phyloP scores from a whole-genome alignment of 2,113 vertebrate species.

The Pristiophorus japonicus region DNA sequence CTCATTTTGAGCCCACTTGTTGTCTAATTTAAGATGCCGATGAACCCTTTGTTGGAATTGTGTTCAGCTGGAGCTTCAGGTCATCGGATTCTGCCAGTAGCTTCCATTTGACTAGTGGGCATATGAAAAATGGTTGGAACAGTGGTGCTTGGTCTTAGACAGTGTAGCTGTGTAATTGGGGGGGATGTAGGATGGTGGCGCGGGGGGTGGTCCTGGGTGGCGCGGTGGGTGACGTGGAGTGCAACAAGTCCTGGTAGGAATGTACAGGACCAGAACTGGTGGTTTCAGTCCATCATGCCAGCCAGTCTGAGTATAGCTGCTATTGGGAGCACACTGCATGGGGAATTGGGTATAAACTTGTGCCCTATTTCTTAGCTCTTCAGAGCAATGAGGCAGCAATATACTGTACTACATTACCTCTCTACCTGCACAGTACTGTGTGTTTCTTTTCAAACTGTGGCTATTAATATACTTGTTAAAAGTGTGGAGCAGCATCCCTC shows the following conservation, averaged over 20 bases:
- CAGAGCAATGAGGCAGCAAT: no score
- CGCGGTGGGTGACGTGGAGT: accelerated
- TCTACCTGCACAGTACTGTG: neutral
- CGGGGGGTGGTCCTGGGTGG: neutral
- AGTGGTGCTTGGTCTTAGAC: neutral
- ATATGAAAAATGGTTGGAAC: neutral
- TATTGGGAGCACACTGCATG: neutral
- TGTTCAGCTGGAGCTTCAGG: neutral
- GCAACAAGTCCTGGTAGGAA: neutral
- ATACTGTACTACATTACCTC: neutral
- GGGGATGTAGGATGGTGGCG: neutral
- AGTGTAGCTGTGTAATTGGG: neutral
- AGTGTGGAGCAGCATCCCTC: neutral
- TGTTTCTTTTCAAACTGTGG: neutral
- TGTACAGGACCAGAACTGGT: neutral
- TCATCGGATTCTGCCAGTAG: neutral
- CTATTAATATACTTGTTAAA: neutral
- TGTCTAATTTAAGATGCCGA: neutral
- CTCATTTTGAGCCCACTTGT: neutral
- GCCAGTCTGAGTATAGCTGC: neutral
- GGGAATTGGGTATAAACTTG: neutral
- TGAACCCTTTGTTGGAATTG: neutral
- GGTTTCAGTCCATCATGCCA: neutral
- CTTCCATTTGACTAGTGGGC: neutral
- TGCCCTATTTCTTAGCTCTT: no score